Base-by-base conservation (phyloP, 2,888 invertebrate species). In the Melanchra persicariae region DNA sequence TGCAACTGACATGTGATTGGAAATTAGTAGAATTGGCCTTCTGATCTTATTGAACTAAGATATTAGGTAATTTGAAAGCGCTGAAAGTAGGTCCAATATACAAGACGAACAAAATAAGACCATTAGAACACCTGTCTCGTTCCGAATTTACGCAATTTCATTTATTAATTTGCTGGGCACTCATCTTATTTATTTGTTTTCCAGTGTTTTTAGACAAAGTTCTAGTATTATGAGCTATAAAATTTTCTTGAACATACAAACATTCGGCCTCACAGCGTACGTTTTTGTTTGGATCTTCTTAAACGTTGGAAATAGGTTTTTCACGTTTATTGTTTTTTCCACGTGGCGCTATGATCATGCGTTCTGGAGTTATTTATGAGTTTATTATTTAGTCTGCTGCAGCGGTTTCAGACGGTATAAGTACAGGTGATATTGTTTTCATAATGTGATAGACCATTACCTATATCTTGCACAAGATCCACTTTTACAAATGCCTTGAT, bases 331-430 rank as follows among this genome's bases (percentile, higher is more conserved):
- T 77, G 52, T 77, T 77, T 75, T 43, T 81, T 68, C 51, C 52
- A 69, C 60, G 63, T 75, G 75, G 63, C 37, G 62, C 55, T 69
- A 63, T 77, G 62, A 47, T 74, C 62, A 52, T 79, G 26, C n/a
- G 24, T 10, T 63, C 34, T 58, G n/a, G 15, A 80, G 47, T 52
- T 57, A 80, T 80, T 80, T 77, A 69, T 77, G 51, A 64, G 77
- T 77, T 77, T 80, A 75, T 74, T 77, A 77, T 77, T 77, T 75
- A 75, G 77, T 80, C 81, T 75, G 40, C 60, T 69, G 59, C 45
- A 55, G 22, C 30, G 51, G 51, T 34, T 12, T 55, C 51, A 77
- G 77, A 59, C 45, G 64, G 22, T 47, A 47, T 24, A 40, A 51
- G 55, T 24, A 70, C 71, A 52, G 40, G 51, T 65, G 37, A 49